Evolutionary conservation across 2,888 invertebrate species (phyloP), one percentile per base, ranked within the genome.

Genomic region (Phengaris arion): DNA sequence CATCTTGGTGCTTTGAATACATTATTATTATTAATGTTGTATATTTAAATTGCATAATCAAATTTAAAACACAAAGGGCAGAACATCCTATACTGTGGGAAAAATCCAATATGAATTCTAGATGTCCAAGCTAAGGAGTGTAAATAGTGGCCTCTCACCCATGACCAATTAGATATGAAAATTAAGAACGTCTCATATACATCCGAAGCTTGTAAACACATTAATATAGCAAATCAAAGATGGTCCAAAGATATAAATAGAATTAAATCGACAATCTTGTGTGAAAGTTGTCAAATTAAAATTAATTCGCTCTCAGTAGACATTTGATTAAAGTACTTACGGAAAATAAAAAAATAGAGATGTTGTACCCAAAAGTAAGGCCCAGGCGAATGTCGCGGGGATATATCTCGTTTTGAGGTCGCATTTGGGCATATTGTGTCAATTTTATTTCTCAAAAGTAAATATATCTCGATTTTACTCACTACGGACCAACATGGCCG

Each of bases 351-450:
- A 99, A 95, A 99, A 99, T 86, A 98, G 95, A 87, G 97, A 96
- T 84, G 99, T 99, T 84, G 98, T 97, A 89, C 96, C 97, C 90
- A 99, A 95, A 84, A 99, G 95, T 88, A 99, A 95, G 83, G 97
- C 96, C 99, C 99, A 99, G 90, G 99, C 99, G 95, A 98, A 98
- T 88, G 98, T 97, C 94, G 99, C 99, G 93, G 99, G 99, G 95
- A 99, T 96, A 94, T 98, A 98, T 95, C 98, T 97, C 94, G 98
- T 98, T 94, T 98, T 97, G 92, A 97, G 96, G 95, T 98, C 98
- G 95, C 98, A 98, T 97, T 97, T 98, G 96, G 98, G 97, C 98
- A 98, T 98, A 93, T 94, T 94, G 94, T 93, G 90, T 90, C 87
- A 91, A 91, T 92, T 91, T 87, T 87, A 85, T 85, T 87, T 87